Evolutionary conservation across 1,140 invertebrate genomes (phyloP), one percentile per base, ranked within the genome.

Genomic region (Atta cephalotes): DNA sequence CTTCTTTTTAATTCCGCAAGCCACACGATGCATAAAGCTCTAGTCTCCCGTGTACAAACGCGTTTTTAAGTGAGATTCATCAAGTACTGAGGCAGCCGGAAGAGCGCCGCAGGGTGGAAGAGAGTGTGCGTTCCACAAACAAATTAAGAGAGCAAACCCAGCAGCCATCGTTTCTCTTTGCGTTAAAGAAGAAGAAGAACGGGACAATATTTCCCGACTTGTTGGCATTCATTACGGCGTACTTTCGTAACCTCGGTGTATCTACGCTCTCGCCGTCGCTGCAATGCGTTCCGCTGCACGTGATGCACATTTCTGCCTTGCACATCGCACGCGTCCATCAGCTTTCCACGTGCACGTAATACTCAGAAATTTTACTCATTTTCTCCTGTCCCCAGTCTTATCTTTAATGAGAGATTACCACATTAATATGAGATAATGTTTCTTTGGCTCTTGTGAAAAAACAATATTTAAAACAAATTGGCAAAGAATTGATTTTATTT

Each of bases 221-320:
- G 77, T 87, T 86, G 68, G 77, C 71, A 62, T 91, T 91, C 84
- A 89, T 91, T 91, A 87, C 70, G 39, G 58, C 58, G 51, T 81
- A 76, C 76, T 76, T 84, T 77, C 71, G 79, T 77, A 89, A 78
- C 87, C 74, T 90, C 80, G 68, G 89, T 87, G 56, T 71, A 91
- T 45, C 39, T 68, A 45, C 62, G 62, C 62, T 28, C 62, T 58
- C 51, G 25, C 39, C 14, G 18, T 56, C 35, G 16, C 12, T 56
- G 39, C 39, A 45, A 18, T 31, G 45, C 14, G 35, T 31, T 39
- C 18, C 9, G 56, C 16, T 70, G 66, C 66, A 49, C 80, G 68
- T 72, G 56, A 49, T 56, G 25, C 45, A 66, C 62, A 65, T 65
- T 49, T 49, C 45, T 18, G 16, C 45, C n/a, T 21, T 12, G 21